Evolutionary conservation across 2,113 vertebrate genomes (phyloP).

Genomic region (Channa argus): DNA sequence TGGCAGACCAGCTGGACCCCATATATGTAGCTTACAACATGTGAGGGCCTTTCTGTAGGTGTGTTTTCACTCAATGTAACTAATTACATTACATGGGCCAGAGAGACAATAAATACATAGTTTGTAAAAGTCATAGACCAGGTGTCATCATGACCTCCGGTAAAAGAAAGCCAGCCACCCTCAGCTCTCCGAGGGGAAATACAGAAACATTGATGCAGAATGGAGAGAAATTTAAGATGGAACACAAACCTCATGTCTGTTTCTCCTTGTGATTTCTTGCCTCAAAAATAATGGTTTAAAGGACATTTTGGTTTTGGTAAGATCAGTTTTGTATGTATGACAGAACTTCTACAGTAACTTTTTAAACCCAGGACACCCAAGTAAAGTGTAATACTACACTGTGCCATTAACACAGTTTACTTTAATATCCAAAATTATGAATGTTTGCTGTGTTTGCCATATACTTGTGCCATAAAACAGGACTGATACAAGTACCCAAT

Average conservation of each 20-base stretch:
- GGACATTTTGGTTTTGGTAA: slow-evolving; percentile 41
- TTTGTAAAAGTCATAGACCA: neutral
- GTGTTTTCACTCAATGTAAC: slow-evolving; percentile 2
- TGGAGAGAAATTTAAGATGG: neutral
- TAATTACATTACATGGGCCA: slow-evolving; percentile 15
- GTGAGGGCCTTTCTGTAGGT: slow-evolving; percentile 69
- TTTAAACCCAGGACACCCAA: slow-evolving; percentile 22
- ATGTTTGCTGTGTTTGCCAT: slow-evolving; percentile 58
- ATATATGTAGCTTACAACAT: slow-evolving; percentile 99
- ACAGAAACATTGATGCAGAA: slow-evolving; percentile 12
- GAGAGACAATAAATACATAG: neutral
- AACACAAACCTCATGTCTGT: slow-evolving; percentile 32
- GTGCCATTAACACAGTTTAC: slow-evolving; percentile 63
- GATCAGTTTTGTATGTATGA: slow-evolving; percentile 45
- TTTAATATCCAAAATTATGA: slow-evolving; percentile 38
- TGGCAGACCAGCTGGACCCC: slow-evolving; percentile 96
- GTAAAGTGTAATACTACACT: slow-evolving; percentile 31
- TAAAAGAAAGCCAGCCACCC: slow-evolving; percentile 17
- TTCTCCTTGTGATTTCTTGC: slow-evolving; percentile 36
- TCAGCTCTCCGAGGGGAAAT: slow-evolving; percentile 4
- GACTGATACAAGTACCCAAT: slow-evolving; percentile 21
- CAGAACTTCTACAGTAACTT: slow-evolving; percentile 14
- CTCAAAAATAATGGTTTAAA: slow-evolving; percentile 44
- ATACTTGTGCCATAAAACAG: slow-evolving; percentile 56
- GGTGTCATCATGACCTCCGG: neutral